Conservation (phyloP, 2,113 vertebrate species). For the Chloropsis cyanopogon region DNA sequence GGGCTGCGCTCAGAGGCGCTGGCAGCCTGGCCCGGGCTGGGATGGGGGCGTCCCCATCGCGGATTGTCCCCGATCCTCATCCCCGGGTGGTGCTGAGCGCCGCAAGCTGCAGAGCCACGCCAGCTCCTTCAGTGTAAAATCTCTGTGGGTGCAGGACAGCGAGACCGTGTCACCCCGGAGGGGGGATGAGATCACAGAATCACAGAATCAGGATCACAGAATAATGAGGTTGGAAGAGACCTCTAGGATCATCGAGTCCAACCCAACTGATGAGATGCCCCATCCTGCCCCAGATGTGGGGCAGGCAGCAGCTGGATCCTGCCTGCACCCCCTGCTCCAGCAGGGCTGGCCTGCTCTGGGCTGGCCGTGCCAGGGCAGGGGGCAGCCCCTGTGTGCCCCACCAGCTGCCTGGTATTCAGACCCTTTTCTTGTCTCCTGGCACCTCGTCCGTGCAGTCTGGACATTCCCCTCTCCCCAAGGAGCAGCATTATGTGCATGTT, state of each 20-base stretch:
- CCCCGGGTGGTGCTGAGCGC: background rate
- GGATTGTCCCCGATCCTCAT: background rate
- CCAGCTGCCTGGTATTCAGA: background rate
- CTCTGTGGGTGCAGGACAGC: background rate
- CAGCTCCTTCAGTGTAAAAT: rapidly evolving
- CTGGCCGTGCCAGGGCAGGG: rapidly evolving
- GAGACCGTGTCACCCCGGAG: too few species aligned
- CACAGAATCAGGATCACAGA: too few species aligned
- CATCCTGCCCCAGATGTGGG: rapidly evolving
- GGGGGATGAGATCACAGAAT: background rate
- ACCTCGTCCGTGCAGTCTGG: background rate
- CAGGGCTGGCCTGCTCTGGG: background rate
- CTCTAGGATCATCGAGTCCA: too few species aligned
- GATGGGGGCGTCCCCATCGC: rapidly evolving
- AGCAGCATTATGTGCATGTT: background rate
- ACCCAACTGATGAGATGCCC: background rate
- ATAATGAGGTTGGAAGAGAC: too few species aligned
- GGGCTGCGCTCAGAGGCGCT: rapidly evolving
- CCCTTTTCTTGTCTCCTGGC: background rate
- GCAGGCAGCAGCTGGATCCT: background rate
- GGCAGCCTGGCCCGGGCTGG: background rate
- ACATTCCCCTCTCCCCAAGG: background rate
- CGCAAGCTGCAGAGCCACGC: rapidly evolving
- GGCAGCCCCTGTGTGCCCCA: rapidly evolving
- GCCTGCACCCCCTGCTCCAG: background rate